Evolutionary conservation across 2,113 vertebrate genomes (phyloP), one percentile per base, ranked within the genome.

Genomic region (Rhinolophus ferrumequinum): DNA sequence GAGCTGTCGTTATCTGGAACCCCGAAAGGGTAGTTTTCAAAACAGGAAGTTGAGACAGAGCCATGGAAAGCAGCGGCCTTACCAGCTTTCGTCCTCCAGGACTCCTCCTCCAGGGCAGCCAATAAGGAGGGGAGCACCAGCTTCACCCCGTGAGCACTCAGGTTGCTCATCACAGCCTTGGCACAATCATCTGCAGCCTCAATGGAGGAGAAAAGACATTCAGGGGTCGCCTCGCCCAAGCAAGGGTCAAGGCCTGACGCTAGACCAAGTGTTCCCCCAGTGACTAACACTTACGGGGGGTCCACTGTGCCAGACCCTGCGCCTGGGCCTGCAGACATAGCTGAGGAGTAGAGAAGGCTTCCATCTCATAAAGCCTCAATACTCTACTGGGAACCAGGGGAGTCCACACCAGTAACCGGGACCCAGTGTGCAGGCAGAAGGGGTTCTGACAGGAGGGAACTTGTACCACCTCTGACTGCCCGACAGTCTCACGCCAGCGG

Each of bases 81-180:
- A 99, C 99, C 99, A 81, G 99, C 99, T 99, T 99, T 99, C 69
- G 99, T 99, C 94, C 99, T 99, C 99, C 99, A 99, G 21, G 99
- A 99, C 89, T 99, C 99, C 96, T 99, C 99, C 98, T 99, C 99
- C 19, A 99, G 98, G 7, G 99, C 99, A 8, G 99, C 99, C 80
- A 99, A 97, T 91, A 99, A 98, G 0, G 99, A 99, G 2, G 99
- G 99, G 76, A 99, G 99, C 73, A 99, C 99, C 97, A 99, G 98
- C 98, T 99, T 99, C 97, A 99, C 99, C 0, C 99, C 99, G 0
- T 99, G 99, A 97, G 99, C 99, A 94, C 99, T 99, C 96, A 99
- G 97, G 98, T 99, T 99, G 96, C 99, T 99, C 99, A 99, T 99
- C 97, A 99, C 99, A 1, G 99, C 99, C 96, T 99, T 99, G 97